Evolutionary conservation across 2,888 invertebrate genomes (phyloP).

Genomic region (Heliothis peltigera): DNA sequence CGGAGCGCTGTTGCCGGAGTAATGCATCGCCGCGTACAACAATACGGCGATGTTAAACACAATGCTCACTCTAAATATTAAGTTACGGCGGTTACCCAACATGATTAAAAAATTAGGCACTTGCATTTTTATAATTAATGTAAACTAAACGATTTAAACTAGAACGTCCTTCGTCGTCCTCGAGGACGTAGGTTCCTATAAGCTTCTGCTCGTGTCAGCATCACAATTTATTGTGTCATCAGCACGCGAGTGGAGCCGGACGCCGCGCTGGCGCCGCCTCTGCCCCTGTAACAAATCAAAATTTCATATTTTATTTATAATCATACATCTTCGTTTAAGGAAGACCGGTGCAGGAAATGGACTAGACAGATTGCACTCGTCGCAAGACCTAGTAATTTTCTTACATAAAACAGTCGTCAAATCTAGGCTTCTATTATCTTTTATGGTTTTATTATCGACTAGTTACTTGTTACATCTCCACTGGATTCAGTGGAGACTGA

Average conservation of each 20-base stretch:
- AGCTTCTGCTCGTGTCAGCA: constrained; percentile 86
- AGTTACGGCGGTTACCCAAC: constrained; percentile 90
- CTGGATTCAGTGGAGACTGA: background rate
- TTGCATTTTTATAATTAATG: constrained; percentile 79
- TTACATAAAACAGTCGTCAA: constrained; percentile 52
- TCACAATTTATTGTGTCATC: constrained; percentile 89
- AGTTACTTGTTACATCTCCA: constrained; percentile 7
- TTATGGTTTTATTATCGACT: constrained; percentile 44
- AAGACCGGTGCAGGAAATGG: constrained; percentile 31
- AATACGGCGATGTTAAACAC: constrained; percentile 93
- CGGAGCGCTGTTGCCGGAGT: constrained; percentile 76
- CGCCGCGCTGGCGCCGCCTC: constrained; percentile 78
- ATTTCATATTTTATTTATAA: constrained; percentile 31
- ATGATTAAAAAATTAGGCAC: constrained; percentile 84
- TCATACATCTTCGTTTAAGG: constrained; percentile 19
- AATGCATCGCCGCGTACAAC: constrained; percentile 92
- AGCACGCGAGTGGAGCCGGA: constrained; percentile 78
- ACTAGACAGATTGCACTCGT: constrained; percentile 5
- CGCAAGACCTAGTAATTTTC: constrained; percentile 42
- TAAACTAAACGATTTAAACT: constrained; percentile 62
- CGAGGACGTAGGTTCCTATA: constrained; percentile 89
- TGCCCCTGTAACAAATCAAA: constrained; percentile 79
- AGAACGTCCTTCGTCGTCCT: constrained; percentile 89
- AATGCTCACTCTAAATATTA: constrained; percentile 93
- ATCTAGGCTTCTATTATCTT: constrained; percentile 46